Percentiles rank a stretch among this genome's conserved stretches.
Evolutionary conservation across 1,140 invertebrate species (phyloP).

Genomic region (Augochlora pura): DNA sequence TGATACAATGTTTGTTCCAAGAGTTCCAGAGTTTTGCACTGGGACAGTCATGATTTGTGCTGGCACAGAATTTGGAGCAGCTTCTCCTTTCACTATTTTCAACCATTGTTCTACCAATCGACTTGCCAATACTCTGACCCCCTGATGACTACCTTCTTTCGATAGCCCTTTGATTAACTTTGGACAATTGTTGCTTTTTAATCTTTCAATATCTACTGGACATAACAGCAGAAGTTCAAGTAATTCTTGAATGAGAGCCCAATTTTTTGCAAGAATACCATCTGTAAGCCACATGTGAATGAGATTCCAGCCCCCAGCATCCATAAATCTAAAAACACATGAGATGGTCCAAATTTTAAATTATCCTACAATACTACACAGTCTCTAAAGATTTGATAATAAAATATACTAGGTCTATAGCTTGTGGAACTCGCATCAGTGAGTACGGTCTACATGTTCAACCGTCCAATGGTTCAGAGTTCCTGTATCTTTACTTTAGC

Average conservation of each 20-base stretch:
- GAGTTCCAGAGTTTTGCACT: constrained; percentile 19
- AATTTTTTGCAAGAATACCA: constrained; percentile 90
- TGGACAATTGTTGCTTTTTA: constrained; percentile 94
- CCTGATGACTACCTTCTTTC: constrained; percentile 89
- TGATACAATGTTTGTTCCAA: constrained; percentile 22
- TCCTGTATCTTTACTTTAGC: constrained; percentile 64
- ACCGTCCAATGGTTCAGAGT: constrained; percentile 71
- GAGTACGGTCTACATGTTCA: constrained; percentile 57
- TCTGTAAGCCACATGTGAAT: constrained; percentile 94
- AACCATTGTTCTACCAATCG: constrained; percentile 95
- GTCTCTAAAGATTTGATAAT: neutral
- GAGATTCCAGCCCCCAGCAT: constrained; percentile 93
- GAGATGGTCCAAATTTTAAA: constrained; percentile 14
- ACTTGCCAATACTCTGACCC: constrained; percentile 86
- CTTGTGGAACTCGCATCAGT: constrained; percentile 70
- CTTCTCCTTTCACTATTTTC: constrained; percentile 89
- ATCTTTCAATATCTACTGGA: constrained; percentile 92
- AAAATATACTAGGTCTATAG: neutral
- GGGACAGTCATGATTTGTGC: constrained; percentile 68
- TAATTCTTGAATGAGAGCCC: constrained; percentile 91
- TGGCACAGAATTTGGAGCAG: constrained; percentile 73
- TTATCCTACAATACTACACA: neutral
- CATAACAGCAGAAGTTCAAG: constrained; percentile 90
- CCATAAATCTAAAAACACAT: constrained; percentile 87
- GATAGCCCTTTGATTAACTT: constrained; percentile 94